A percentile compares a stretch with the other conserved stretches of the same genome.
Conservation (phyloP, 1,140 invertebrate genomes). For the Steinernema khuongi region DNA sequence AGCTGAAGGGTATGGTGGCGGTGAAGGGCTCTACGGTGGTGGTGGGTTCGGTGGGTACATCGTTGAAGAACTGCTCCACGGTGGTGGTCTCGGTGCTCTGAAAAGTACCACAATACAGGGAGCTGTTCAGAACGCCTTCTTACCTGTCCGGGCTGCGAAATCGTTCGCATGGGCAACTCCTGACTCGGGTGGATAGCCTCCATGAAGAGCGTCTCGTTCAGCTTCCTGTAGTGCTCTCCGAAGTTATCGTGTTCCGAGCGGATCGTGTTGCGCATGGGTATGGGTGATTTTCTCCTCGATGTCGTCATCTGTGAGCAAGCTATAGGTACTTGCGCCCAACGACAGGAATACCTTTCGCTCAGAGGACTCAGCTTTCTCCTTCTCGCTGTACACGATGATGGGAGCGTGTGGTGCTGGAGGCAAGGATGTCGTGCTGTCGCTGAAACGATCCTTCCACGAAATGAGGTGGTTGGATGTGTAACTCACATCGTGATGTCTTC, state of each 20-base stretch:
- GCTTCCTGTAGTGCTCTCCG: not conserved
- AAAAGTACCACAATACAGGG: not conserved
- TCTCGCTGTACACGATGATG: not conserved
- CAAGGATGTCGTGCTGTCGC: not conserved
- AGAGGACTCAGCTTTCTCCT: not conserved
- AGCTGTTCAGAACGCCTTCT: too few relatives aligned
- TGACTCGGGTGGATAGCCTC: not conserved
- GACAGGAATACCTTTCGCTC: not conserved
- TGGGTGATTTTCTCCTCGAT: not conserved
- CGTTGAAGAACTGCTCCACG: not conserved
- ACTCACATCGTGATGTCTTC: not conserved
- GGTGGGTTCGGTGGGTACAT: too few relatives aligned
- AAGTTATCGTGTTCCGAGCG: not conserved
- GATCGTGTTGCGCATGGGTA: not conserved
- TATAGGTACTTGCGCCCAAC: not conserved
- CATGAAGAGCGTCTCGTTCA: not conserved
- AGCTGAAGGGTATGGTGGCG: not conserved
- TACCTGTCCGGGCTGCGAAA: not conserved
- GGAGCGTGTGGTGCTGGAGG: not conserved
- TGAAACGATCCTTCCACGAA: not conserved
- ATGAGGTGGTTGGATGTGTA: not conserved
- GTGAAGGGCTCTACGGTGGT: not conserved
- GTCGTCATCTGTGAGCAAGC: not conserved
- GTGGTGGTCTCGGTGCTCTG: not conserved
- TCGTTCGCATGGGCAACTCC: not conserved